Evolutionary conservation across 1,140 invertebrate species (phyloP).

Genomic region (Anastrepha obliqua): DNA sequence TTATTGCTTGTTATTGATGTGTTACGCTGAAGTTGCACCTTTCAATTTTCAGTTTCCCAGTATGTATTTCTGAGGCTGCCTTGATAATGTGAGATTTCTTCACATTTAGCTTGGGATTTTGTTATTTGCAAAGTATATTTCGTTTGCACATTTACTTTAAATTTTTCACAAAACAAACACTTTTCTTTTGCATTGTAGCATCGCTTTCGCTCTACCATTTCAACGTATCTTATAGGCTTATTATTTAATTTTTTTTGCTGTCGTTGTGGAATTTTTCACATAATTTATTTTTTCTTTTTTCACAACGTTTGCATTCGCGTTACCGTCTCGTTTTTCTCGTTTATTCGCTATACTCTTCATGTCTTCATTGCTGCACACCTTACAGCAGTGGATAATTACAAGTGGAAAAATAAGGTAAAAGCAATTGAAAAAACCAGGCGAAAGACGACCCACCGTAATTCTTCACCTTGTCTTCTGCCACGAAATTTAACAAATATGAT

Average conservation of each 20-base stretch:
- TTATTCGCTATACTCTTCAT: constrained; percentile 39
- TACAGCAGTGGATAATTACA: constrained; percentile 35
- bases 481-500: constrained; percentile 2
- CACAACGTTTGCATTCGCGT: constrained; percentile 33
- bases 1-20: constrained; percentile 3
- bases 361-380: constrained; percentile 44
- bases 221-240: constrained; percentile 16
- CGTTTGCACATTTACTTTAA: neutral
- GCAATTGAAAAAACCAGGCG: constrained; percentile 11
- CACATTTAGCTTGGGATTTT: neutral
- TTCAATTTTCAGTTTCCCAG: neutral
- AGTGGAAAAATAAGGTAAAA: constrained; percentile 47
- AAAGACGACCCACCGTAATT: constrained; percentile 31
- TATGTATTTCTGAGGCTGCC: neutral
- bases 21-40: too few species aligned
- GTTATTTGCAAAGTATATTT: constrained; percentile 40
- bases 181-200: neutral
- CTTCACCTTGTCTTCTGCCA: neutral
- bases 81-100: neutral
- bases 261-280: constrained; percentile 45
- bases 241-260: constrained; percentile 24
- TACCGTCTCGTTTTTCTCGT: constrained; percentile 47
- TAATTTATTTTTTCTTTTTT: constrained; percentile 38
- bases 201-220: constrained; percentile 14
- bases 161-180: neutral